Conservation (phyloP, 2,888 invertebrate species). For the Alloscopus bannaensis region DNA sequence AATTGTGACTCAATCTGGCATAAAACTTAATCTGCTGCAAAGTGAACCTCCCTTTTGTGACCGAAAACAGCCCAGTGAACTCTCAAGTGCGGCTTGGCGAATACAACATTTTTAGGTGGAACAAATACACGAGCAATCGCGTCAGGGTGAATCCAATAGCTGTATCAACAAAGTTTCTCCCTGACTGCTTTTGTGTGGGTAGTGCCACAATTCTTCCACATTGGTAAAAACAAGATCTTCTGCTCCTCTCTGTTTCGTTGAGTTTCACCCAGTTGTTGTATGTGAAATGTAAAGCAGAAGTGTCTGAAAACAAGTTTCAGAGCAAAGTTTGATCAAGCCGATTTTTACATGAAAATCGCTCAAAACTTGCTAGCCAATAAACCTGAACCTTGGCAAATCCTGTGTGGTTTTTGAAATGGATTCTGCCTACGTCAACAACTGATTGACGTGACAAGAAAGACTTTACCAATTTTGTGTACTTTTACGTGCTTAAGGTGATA, state of each 20-base stretch:
- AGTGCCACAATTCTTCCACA: constrained; percentile 2
- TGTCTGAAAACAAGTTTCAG: constrained; percentile 45
- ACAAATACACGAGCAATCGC: neutral
- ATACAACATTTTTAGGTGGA: neutral
- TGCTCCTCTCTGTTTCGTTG: constrained; percentile 17
- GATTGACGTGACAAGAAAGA: no score
- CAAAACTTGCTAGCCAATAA: neutral
- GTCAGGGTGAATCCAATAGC: neutral
- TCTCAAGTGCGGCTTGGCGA: neutral
- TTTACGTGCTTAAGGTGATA: no score
- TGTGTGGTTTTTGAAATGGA: no score
- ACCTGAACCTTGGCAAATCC: constrained; percentile 33
- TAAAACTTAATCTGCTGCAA: no score
- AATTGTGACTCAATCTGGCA: no score
- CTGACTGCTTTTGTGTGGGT: constrained; percentile 11
- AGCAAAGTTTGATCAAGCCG: constrained; percentile 8
- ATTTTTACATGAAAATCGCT: neutral
- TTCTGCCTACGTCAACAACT: no score
- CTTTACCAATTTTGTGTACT: no score
- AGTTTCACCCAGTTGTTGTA: neutral
- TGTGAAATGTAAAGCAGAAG: neutral
- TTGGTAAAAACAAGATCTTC: constrained; percentile 42
- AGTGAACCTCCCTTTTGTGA: neutral
- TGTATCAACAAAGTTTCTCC: neutral
- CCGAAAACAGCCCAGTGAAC: constrained; percentile 25